phyloP scores from a whole-genome alignment of 2,113 vertebrate genomes.

The Illadopsis cleaveri region DNA sequence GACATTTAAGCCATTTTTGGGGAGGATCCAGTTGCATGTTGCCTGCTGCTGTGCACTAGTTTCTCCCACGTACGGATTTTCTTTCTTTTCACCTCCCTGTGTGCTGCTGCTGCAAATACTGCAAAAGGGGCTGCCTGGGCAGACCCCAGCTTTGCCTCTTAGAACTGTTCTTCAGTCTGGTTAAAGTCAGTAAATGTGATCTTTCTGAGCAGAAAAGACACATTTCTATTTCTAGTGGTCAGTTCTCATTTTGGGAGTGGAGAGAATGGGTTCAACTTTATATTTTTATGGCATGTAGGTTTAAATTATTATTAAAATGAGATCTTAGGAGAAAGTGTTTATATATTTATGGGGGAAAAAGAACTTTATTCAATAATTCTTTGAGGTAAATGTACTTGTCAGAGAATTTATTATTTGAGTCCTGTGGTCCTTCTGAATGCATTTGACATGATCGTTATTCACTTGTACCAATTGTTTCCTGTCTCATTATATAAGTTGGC shows the following conservation, averaged over 20 bases:
- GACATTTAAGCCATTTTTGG: fast-evolving
- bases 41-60: not conserved
- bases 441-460: not conserved
- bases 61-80: not conserved
- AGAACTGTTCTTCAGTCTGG: not conserved
- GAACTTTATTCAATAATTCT: not conserved
- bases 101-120: not conserved
- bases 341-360: not conserved
- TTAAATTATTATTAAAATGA: not conserved
- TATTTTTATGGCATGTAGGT: not conserved
- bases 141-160: not conserved
- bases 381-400: not conserved
- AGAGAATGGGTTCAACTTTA: not conserved
- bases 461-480: conserved; percentile 8
- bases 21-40: not conserved
- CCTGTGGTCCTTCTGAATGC: not conserved
- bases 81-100: not conserved
- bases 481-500: conserved; percentile 15
- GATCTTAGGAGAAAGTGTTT: not conserved
- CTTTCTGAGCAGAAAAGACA: not conserved
- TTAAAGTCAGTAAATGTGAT: not conserved
- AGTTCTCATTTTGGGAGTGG: not conserved
- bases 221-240: not conserved
- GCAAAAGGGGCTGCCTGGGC: not conserved
- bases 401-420: not conserved